Evolutionary conservation across 1,140 invertebrate species (phyloP), one percentile per base, ranked within the genome.

Genomic region (Cotesia glomerata): DNA sequence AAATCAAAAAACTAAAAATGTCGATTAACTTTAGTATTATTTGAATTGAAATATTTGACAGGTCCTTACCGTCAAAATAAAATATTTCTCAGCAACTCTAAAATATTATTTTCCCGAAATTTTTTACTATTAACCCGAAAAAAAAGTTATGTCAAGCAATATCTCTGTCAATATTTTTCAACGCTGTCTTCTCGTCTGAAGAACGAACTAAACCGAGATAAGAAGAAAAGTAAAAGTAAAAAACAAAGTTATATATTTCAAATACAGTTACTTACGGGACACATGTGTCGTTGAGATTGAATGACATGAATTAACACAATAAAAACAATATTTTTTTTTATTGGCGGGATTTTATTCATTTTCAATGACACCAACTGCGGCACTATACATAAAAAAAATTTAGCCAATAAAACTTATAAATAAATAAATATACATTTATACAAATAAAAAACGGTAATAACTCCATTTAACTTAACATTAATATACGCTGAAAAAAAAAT

Each of bases 321-420:
- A 39, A 16, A 59, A 32, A 11, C n/a, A n/a, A 61, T 35, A 39
- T 18, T 26, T 58, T 58, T 16, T 62, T 45, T 26, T 39, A 11
- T 66, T 45, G 64, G n/a, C 45, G 36, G 11, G 49, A 18, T 26
- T 66, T 32, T 36, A 34, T 71, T 18, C n/a, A 67, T 26, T 35
- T 52, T 45, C 39, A n/a, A 49, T 66, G 26, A 35, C 72, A 63
- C 51, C 65, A 49, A 61, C 71, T 73, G 74, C 71, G 74, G 74
- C 74, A 75, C 71, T 73, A 73, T 70, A 71, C 70, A 76, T 75
- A 76, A 64, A 72, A 45, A 70, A 58, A 74, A 74, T 58, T 26
- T 51, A 13, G 51, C 3, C 45, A 59, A 36, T 5, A 36, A 58
- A 68, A 61, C 18, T 70, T 26, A 70, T 26, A 70, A 54, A 34